Base-by-base conservation (phyloP, 1,140 invertebrate genomes). In the Cherax quadricarinatus region DNA sequence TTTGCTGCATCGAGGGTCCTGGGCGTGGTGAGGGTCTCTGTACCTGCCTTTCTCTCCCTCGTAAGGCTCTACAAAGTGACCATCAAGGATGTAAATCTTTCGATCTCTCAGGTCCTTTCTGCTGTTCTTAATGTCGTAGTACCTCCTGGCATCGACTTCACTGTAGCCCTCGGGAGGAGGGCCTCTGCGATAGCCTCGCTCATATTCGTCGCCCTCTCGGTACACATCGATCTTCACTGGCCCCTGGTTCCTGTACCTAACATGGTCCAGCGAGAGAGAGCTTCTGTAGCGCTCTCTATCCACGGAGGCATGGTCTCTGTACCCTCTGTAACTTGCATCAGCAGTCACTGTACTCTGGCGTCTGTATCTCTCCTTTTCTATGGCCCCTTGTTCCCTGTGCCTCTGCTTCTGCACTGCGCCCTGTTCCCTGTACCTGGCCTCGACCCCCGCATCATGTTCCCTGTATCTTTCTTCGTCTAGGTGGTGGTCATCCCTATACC, bases 41-140 rank as follows among this genome's bases (percentile, higher is more conserved):
- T 53, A 83, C 62, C 81, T 89, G n/a, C 18, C 66, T 51, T 66
- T 62, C 62, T 89, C 88, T 30, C 62, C 48, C 24, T 89, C 88
- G 21, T 83, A 89, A 30, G 57, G 70, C 49, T 89, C 88, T 57
- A 79, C 88, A 66, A 66, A 21, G n/a, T 75, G n/a, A 12, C 49
- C 66, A 53, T 83, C 49, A 48, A 82, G 84, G 62, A 87, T 70
- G 62, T 88, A 81, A 70, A 88, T n/a, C 86, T 75, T 88, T 30
- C 86, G 75, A n/a, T 88, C 86, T 60, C 86, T 88, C 18, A 79
- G 75, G 78, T 88, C 86, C 73, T 80, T 57, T 78, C 86, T 73
- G 21, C 73, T 86, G 10, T 66, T 49, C 70, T 41, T 62, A 24
- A 30, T 49, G 51, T 82, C 84, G 30, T 91, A 80, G 57, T 82